Conservation (phyloP, 37 sponge, comb jelly and placozoan genomes). For the Hexactinellida sp. region DNA sequence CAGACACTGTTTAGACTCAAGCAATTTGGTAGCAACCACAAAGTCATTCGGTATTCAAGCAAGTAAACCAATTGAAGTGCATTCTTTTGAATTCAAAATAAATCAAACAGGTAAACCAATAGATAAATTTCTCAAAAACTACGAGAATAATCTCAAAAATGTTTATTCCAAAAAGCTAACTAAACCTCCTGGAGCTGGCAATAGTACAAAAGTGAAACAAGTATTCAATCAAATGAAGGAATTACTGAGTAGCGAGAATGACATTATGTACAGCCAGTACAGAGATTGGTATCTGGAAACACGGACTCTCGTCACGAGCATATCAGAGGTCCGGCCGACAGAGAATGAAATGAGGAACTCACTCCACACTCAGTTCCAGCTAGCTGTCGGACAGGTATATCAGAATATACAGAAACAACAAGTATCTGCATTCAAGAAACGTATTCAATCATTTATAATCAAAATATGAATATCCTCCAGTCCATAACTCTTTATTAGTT, state of each 20-base stretch:
- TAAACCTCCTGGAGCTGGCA: background rate
- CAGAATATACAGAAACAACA: background rate
- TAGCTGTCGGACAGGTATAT: background rate
- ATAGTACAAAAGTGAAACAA: background rate
- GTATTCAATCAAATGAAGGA: background rate
- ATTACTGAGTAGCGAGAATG: background rate
- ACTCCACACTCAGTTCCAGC: background rate
- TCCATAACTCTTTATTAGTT: too few species aligned
- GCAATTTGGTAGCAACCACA: background rate
- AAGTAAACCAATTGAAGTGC: background rate
- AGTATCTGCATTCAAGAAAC: background rate
- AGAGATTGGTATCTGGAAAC: slow-evolving; percentile 1
- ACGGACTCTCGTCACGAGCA: background rate
- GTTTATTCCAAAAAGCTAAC: background rate
- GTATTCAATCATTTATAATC: background rate
- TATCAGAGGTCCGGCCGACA: background rate
- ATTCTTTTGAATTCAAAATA: background rate
- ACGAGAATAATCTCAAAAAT: background rate
- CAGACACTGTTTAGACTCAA: background rate
- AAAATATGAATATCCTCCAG: too few species aligned
- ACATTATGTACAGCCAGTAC: background rate
- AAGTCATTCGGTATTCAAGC: too few species aligned
- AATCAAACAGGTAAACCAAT: background rate
- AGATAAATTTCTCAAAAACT: background rate
- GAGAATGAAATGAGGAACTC: background rate